Conservation (phyloP, 1,140 invertebrate genomes). For the Pseudomyrmex dendroicus region DNA sequence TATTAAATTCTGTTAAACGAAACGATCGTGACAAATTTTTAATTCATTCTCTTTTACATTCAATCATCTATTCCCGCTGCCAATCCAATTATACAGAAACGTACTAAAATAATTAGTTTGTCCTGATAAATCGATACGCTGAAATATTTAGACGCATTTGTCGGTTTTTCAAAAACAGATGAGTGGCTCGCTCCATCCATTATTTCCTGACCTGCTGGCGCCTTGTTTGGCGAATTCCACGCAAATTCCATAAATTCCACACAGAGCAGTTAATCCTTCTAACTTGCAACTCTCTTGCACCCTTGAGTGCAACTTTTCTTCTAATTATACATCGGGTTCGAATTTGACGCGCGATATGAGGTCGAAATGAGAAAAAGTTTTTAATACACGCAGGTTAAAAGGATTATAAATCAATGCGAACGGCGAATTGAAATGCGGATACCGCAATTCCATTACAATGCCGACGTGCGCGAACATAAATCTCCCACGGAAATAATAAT, state of each 20-base stretch:
- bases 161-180: background rate
- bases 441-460: constrained; percentile 57
- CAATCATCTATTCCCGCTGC: background rate
- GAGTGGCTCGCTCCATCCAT: background rate
- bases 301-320: constrained; percentile 60
- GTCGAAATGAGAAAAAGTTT: constrained; percentile 60
- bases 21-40: no score
- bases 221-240: constrained; percentile 38
- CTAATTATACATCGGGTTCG: constrained; percentile 63
- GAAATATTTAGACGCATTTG: background rate
- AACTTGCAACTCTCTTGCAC: constrained; percentile 53
- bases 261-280: constrained; percentile 57
- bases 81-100: background rate
- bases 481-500: constrained; percentile 48
- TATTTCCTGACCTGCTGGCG: constrained; percentile 21
- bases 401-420: constrained; percentile 56
- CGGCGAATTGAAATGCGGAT: constrained; percentile 56
- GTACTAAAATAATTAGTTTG: background rate
- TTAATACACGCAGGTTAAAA: constrained; percentile 43
- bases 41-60: background rate
- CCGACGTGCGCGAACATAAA: constrained; percentile 47
- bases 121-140: background rate
- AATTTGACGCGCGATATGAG: constrained; percentile 54
- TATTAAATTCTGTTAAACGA: no score
- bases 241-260: constrained; percentile 45